A percentile compares a stretch with the other conserved stretches of the same genome.
phyloP scores from a whole-genome alignment of 2,797 vertebrate genomes.

The Tiaroga cobitis region DNA sequence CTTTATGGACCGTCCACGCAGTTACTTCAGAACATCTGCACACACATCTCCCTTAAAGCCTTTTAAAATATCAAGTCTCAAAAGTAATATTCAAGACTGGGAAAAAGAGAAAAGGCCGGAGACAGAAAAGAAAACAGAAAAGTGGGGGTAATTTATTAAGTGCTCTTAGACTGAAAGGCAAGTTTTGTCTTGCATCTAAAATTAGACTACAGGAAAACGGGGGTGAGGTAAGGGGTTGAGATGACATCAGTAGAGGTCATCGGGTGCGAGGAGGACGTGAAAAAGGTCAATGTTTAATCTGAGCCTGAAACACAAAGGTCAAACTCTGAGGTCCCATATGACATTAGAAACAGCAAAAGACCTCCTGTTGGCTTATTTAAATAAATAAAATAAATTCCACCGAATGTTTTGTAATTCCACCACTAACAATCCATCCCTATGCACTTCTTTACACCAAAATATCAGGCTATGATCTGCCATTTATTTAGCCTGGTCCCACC shows the following conservation, averaged over 20 bases:
- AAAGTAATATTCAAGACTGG: conserved; percentile 8
- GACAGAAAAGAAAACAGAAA: conserved; percentile 17
- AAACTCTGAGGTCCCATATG: conserved; percentile 61
- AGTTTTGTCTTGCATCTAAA: conserved; percentile 33
- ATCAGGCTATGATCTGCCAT: not conserved
- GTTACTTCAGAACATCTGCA: conserved; percentile 10
- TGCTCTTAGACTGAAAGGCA: not conserved
- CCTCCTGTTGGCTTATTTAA: not conserved
- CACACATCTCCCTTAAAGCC: conserved; percentile 26
- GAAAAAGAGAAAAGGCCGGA: not conserved
- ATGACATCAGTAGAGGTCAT: conserved; percentile 63
- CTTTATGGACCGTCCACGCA: conserved; percentile 28
- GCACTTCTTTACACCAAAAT: not conserved
- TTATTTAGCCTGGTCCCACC: not conserved
- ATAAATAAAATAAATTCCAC: not conserved
- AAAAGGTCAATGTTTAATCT: conserved; percentile 72
- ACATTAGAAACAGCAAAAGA: conserved; percentile 60
- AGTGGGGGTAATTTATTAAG: conserved; percentile 32
- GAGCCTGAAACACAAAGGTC: conserved; percentile 66
- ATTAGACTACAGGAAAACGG: conserved; percentile 51
- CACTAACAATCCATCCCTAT: not conserved
- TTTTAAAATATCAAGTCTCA: conserved; percentile 26
- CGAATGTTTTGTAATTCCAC: not conserved
- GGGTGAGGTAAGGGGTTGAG: conserved; percentile 17
- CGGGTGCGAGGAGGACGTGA: conserved; percentile 64